A percentile compares a stretch with the other conserved stretches of the same genome.
These are phyloP conservation scores for Chiloscyllium punctatum DNA, from an alignment of 2,797 vertebrate genomes.

Conservation along the genomic window DNA sequence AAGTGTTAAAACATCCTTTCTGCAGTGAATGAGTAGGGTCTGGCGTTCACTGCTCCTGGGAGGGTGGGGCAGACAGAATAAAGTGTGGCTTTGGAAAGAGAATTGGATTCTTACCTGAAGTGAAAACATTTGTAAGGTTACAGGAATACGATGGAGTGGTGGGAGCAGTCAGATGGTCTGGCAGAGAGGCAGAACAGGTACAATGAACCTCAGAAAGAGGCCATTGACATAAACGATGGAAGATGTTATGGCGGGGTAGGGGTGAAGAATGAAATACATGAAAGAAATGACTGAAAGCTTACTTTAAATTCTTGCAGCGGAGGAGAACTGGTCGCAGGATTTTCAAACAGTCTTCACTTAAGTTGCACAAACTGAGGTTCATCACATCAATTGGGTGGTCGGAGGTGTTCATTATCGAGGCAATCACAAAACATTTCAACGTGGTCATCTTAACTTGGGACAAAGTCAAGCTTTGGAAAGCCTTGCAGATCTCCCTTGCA, in stretches of 20 bases:
- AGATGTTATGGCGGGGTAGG: background rate
- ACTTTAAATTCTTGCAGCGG: conserved; percentile 77
- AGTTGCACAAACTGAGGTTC: conserved; percentile 80
- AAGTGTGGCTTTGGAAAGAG: background rate
- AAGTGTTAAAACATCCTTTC: background rate
- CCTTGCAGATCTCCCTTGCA: conserved; percentile 73
- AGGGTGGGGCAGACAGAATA: background rate
- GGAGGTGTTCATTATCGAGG: conserved; percentile 69
- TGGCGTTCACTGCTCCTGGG: background rate
- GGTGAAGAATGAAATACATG: background rate
- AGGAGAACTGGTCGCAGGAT: conserved; percentile 72
- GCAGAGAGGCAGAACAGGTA: too few species aligned
- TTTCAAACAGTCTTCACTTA: conserved; percentile 63
- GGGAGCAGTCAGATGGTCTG: too few species aligned
- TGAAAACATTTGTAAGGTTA: too few species aligned
- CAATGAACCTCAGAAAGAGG: too few species aligned
- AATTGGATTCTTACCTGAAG: background rate
- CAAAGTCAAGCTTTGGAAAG: conserved; percentile 70
- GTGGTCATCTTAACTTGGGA: conserved; percentile 78
- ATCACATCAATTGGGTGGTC: conserved; percentile 71
- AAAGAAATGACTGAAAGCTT: conserved; percentile 50
- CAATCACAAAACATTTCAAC: conserved; percentile 82
- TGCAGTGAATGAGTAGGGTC: background rate
- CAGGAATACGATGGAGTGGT: too few species aligned
- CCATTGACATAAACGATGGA: background rate